A percentile compares a stretch with the other conserved stretches of the same genome.
phyloP scores from a whole-genome alignment of 2,797 vertebrate species.

The Nothura maculosa region DNA sequence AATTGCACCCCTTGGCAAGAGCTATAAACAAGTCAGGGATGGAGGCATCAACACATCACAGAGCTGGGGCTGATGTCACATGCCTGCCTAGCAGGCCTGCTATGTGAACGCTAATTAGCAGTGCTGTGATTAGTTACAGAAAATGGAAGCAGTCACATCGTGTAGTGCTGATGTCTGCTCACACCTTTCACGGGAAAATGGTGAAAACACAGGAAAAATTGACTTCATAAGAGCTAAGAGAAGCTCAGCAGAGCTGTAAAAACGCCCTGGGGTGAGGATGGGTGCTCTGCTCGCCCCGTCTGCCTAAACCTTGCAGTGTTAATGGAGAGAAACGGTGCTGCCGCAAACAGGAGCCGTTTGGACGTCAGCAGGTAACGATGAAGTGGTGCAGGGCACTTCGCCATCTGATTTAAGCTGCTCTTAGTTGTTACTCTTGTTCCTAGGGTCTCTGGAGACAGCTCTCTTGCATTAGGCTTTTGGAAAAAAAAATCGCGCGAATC shows the following conservation, averaged over 20 bases:
- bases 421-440: not conserved
- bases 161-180: not conserved
- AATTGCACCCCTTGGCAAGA: conserved; percentile 21
- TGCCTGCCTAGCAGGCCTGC: not conserved
- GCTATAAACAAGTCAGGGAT: not conserved
- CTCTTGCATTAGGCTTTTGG: not conserved
- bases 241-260: not conserved
- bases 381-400: fast-evolving
- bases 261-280: no score
- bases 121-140: not conserved
- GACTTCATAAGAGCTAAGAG: not conserved
- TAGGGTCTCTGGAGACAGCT: not conserved
- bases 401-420: not conserved
- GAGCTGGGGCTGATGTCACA: conserved; percentile 18
- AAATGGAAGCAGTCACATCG: not conserved
- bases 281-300: not conserved
- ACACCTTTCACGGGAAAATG: not conserved
- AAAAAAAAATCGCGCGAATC: not conserved
- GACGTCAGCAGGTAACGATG: fast-evolving
- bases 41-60: conserved; percentile 24
- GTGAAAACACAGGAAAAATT: not conserved
- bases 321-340: fast-evolving
- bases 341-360: fast-evolving
- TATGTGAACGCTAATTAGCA: not conserved
- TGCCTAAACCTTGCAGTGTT: fast-evolving